Conservation (phyloP, 2,797 vertebrate genomes). For the Phoxinus dragarum region DNA sequence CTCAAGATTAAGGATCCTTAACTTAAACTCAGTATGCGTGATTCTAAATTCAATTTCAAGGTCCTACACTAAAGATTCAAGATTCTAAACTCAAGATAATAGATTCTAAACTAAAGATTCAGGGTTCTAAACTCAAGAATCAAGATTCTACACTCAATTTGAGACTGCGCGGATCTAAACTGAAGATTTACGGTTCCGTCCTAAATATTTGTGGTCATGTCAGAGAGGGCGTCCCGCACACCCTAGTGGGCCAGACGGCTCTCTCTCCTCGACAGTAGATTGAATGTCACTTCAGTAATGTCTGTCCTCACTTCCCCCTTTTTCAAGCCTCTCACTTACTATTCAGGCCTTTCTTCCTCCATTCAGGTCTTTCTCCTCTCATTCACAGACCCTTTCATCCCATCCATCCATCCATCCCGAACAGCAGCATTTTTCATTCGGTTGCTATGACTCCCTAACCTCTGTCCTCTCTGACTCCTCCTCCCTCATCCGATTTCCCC, state of each 20-base stretch:
- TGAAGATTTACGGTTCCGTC: neutral
- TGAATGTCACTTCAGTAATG: constrained; percentile 1
- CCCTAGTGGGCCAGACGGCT: neutral
- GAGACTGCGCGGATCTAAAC: neutral
- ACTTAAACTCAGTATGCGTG: neutral
- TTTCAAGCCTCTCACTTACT: constrained; percentile 47
- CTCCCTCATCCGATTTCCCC: constrained; percentile 17
- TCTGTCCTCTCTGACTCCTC: constrained; percentile 24
- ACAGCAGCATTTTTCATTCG: constrained; percentile 34
- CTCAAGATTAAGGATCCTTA: neutral
- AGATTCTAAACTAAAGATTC: neutral
- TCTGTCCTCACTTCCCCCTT: constrained; percentile 21
- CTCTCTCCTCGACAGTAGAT: constrained; percentile 6
- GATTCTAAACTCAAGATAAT: neutral
- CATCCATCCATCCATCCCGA: constrained; percentile 16
- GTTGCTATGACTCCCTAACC: constrained; percentile 47
- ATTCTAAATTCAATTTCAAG: neutral
- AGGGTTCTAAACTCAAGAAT: too few species aligned
- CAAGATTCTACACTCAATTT: neutral
- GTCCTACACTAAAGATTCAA: neutral
- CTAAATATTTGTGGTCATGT: neutral
- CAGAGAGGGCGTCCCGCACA: neutral
- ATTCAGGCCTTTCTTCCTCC: constrained; percentile 23
- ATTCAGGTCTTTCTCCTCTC: constrained; percentile 33
- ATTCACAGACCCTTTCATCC: constrained; percentile 36